Conservation (phyloP, 1,140 invertebrate species). For the Neuroterus valhalla region DNA sequence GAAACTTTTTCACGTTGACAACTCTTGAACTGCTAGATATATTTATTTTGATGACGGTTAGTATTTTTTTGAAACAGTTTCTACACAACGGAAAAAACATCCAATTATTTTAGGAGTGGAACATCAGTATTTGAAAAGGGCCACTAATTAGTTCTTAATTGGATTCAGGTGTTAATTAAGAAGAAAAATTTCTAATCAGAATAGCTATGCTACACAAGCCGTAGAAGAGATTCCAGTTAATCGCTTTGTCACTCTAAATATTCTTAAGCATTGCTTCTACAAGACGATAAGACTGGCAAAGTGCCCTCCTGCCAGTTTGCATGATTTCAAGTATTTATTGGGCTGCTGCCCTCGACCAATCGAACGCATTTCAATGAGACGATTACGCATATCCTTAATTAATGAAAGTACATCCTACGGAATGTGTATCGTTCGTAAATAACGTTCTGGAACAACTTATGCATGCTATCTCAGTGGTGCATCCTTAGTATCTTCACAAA, state of each 20-base stretch:
- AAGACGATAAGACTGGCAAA: slow-evolving; percentile 2
- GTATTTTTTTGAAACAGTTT: no score
- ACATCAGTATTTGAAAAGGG: no score
- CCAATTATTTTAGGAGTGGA: no score
- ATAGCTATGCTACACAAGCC: background rate
- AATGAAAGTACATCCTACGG: slow-evolving; percentile 4
- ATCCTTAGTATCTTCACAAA: background rate
- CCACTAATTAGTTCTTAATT: no score
- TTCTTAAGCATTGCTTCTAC: slow-evolving; percentile 9
- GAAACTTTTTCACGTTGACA: no score
- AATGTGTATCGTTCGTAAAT: slow-evolving; percentile 18
- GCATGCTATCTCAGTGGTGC: background rate
- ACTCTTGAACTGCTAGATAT: no score
- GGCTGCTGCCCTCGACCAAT: background rate
- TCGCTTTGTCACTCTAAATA: slow-evolving; percentile 27
- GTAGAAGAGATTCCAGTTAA: slow-evolving; percentile 3
- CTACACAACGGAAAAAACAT: no score
- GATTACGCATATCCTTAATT: slow-evolving; percentile 26
- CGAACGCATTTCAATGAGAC: slow-evolving; percentile 23
- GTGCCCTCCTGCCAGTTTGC: background rate
- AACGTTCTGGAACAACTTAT: slow-evolving; percentile 10
- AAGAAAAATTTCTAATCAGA: slow-evolving; percentile 16
- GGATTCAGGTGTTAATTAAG: slow-evolving; percentile 5
- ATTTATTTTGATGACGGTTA: no score
- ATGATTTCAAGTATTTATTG: slow-evolving; percentile 24